Base-by-base conservation (phyloP, 2,113 vertebrate species). In the Limnothrissa miodon region DNA sequence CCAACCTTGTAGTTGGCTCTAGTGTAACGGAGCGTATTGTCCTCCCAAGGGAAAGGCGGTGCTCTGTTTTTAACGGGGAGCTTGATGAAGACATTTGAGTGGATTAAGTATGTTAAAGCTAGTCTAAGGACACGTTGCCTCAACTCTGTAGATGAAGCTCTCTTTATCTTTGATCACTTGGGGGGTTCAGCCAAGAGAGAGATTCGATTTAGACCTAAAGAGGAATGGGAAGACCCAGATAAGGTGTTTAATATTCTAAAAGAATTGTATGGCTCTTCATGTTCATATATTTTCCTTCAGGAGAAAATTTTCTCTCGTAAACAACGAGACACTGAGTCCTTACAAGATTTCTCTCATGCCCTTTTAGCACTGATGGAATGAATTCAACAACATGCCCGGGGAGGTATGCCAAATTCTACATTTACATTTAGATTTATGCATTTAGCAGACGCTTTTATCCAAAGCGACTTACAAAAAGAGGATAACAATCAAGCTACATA, bases 311-410 rank as follows among this genome's bases (percentile, higher is more conserved):
- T 82, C 15, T 25, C 25, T 0, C 19, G 23, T 0, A 59, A 21
- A 45, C 83, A 85, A 11, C 6, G 0, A 3, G 81, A 82, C 7
- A 78, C 45, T 7, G 80, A 81, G 39, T 85, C 80, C 2, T n/a
- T 85, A 0, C 17, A 42, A 2, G 80, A 82, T 1, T 82, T 42
- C n/a, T 85, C 80, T 1, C 84, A 85, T 82, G 45, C 39, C 1
- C 23, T 78, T 0, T 48, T 80, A 9, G 29, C 79, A 19, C 21
- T 81, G 4, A 81, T 84, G 83, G 83, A 70, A 2, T 25, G 36
- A 5, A 29, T 80, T 19, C 19, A 36, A 13, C 39, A 59, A 21
- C n/a, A 7, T 29, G 46, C 23, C 19, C 59, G 39, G n/a, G 5
- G 13, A 2, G 51, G 3, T 4, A 39, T 79, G 8, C 3, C 70